These are phyloP conservation scores for Alitta virens DNA, from an alignment of 2,888 invertebrate genomes.

Conservation along the genomic window DNA sequence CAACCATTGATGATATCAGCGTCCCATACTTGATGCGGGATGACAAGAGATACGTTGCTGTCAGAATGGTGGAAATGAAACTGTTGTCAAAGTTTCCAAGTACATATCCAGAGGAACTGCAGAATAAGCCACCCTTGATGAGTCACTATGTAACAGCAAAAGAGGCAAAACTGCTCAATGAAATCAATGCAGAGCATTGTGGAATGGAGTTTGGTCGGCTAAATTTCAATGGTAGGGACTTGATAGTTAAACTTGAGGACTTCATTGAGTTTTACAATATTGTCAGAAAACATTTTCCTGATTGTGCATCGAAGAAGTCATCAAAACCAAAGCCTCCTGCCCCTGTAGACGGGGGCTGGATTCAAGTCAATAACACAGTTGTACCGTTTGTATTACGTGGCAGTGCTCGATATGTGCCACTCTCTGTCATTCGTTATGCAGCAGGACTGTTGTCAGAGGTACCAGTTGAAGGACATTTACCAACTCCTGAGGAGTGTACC, in stretches of 20 bases:
- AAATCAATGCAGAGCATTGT: slow-evolving; percentile 89
- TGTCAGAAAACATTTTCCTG: slow-evolving; percentile 60
- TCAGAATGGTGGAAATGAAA: slow-evolving; percentile 89
- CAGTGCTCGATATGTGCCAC: slow-evolving; percentile 72
- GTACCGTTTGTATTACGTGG: slow-evolving; percentile 83
- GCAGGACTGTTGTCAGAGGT: slow-evolving; percentile 43
- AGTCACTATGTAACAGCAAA: slow-evolving; percentile 90
- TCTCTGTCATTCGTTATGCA: slow-evolving; percentile 58
- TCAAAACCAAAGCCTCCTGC: slow-evolving; percentile 35
- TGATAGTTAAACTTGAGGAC: slow-evolving; percentile 83
- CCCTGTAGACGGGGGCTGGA: slow-evolving; percentile 37
- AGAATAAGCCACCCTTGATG: slow-evolving; percentile 83
- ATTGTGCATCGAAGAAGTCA: slow-evolving; percentile 56
- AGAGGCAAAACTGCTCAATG: slow-evolving; percentile 84
- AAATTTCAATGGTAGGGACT: slow-evolving; percentile 81
- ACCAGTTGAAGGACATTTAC: slow-evolving; percentile 36
- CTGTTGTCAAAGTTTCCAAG: slow-evolving; percentile 59
- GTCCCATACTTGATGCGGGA: slow-evolving; percentile 84
- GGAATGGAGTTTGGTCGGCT: slow-evolving; percentile 86
- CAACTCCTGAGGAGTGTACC: slow-evolving; percentile 42
- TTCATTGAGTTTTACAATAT: slow-evolving; percentile 86
- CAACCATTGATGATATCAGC: slow-evolving; percentile 70
- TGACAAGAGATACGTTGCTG: slow-evolving; percentile 85
- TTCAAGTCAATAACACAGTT: slow-evolving; percentile 75
- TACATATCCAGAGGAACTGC: slow-evolving; percentile 73